Evolutionary conservation across 2,888 invertebrate genomes (phyloP), one percentile per base, ranked within the genome.

Genomic region (Ganaspis brasiliensis): DNA sequence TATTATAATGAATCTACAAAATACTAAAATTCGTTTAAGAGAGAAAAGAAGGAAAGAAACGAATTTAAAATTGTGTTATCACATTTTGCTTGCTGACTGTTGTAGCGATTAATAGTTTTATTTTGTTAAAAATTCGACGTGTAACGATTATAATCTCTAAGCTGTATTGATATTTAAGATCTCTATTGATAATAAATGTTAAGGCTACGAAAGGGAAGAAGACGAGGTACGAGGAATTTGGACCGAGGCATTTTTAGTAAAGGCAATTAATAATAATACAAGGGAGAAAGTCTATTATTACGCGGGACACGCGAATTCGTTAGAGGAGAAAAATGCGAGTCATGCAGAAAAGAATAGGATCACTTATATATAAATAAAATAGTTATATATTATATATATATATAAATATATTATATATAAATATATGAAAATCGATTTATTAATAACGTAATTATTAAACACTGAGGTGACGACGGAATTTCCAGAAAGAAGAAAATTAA

Each of bases 81-180:
- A 84, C 86, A 86, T 87, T 87, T 87, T 85, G 89, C 89, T 91
- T 89, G 89, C 89, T 90, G 87, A 89, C 87, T 90, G 90, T 90
- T 91, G 88, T 91, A 90, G 86, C 85, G 81, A 87, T 86, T 87
- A 81, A 89, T 89, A 90, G 87, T 88, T 89, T 89, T 89, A 89
- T 89, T 89, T 89, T 89, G 87, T 89, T 89, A 86, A 80, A 78
- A 72, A 72, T 76, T 52, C 57, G 71, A 75, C 45, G 55, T 71
- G 70, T 79, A 78, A 75, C 73, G 72, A 79, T 75, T 74, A 75
- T 81, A 75, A 77, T 80, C 78, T 81, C 77, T 81, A 75, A 76
- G 73, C 61, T 83, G 79, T 81, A 84, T 84, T 77, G 79, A 81
- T 78, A 79, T 74, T 80, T 82, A 86, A 81, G 78, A 81, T 82